A percentile compares a stretch with the other conserved stretches of the same genome.
These are phyloP conservation scores for Ochropacha duplaris DNA, from an alignment of 2,888 invertebrate genomes.

Conservation along the genomic window DNA sequence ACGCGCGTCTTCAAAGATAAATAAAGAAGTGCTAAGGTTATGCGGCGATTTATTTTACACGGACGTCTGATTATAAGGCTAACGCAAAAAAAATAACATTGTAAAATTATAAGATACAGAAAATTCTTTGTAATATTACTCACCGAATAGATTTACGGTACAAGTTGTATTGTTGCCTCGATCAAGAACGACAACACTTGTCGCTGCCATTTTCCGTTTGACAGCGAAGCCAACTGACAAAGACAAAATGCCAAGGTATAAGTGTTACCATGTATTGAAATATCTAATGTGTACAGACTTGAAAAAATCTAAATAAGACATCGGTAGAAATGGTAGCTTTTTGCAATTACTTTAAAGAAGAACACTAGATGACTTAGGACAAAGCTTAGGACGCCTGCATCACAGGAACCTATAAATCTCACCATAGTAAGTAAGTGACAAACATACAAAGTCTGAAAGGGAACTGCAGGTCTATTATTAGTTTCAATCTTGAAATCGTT, in stretches of 20 bases:
- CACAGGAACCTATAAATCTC: no score
- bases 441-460: no score
- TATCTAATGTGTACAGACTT: neutral
- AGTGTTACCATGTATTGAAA: neutral
- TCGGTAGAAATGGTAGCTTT: neutral
- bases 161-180: conserved; percentile 98
- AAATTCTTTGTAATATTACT: conserved; percentile 60
- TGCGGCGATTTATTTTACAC: conserved; percentile 37
- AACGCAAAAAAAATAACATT: conserved; percentile 10
- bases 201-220: conserved; percentile 89
- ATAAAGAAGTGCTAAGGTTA: conserved; percentile 66
- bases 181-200: conserved; percentile 97
- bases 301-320: neutral
- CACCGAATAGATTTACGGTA: conserved; percentile 98
- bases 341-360: neutral
- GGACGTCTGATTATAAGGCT: conserved; percentile 17
- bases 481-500: no score
- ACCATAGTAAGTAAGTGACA: no score
- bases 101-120: conserved; percentile 11
- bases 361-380: no score
- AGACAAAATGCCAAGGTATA: conserved; percentile 49
- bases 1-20: conserved; percentile 72
- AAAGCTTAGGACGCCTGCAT: no score
- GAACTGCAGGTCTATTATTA: no score
- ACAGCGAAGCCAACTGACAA: conserved; percentile 77